Evolutionary conservation across 2,888 invertebrate species (phyloP).

Genomic region (Blastobasis lacticolella): DNA sequence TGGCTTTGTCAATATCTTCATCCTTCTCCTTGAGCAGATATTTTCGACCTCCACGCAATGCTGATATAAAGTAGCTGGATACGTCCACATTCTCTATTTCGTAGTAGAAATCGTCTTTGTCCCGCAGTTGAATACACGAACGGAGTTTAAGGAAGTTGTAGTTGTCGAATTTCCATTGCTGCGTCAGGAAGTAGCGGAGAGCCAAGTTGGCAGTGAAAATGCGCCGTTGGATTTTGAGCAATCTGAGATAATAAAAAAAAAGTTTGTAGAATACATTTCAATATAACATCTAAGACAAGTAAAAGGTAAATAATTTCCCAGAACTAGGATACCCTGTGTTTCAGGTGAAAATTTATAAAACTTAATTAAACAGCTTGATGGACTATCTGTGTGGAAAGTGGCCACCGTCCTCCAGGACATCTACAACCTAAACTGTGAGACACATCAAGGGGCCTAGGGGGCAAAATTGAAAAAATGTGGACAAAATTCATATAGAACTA

Average conservation of each 20-base stretch:
- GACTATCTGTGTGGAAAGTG: too few species aligned
- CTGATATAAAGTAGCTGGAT: constrained; percentile 1
- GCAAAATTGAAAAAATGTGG: too few species aligned
- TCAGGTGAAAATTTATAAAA: too few species aligned
- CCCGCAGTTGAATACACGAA: constrained; percentile 48
- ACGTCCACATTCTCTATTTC: constrained; percentile 7
- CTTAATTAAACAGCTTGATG: too few species aligned
- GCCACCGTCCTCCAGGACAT: too few species aligned
- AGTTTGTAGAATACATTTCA: too few species aligned
- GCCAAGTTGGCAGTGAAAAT: constrained; percentile 84
- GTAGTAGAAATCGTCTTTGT: constrained; percentile 7
- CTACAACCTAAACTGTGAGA: too few species aligned
- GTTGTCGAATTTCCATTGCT: constrained; percentile 86
- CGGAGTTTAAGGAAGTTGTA: constrained; percentile 74
- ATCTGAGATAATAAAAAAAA: constrained; percentile 62
- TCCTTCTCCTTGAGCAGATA: constrained; percentile 81
- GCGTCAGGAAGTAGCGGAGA: constrained; percentile 81
- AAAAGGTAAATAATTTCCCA: too few species aligned
- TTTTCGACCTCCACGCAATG: constrained; percentile 72
- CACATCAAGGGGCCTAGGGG: too few species aligned
- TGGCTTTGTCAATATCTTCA: constrained; percentile 69
- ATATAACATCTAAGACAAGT: too few species aligned
- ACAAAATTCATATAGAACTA: too few species aligned
- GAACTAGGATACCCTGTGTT: too few species aligned
- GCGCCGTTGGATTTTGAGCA: constrained; percentile 85